These are phyloP conservation scores for Actias luna DNA, from an alignment of 2,888 invertebrate species.

Conservation along the genomic window DNA sequence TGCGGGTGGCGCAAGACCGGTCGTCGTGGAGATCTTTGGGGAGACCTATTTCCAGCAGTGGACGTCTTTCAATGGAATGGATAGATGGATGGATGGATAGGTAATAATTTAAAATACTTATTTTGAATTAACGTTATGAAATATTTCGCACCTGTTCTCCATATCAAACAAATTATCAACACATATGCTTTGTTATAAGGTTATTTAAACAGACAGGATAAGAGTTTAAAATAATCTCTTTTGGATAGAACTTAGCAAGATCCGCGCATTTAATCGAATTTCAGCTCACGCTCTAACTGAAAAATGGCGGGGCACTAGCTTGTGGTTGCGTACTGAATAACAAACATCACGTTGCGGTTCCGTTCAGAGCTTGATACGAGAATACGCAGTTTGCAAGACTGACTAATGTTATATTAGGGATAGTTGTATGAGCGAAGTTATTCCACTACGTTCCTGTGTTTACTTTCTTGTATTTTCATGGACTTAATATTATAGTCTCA, in stretches of 20 bases:
- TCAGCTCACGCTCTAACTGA: constrained; percentile 65
- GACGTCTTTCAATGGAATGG: too few species aligned
- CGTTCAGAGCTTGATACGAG: not conserved
- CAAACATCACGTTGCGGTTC: constrained; percentile 31
- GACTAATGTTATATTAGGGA: constrained; percentile 37
- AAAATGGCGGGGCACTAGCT: constrained; percentile 58
- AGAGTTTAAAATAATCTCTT: not conserved
- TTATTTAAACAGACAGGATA: not conserved
- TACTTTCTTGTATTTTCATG: constrained; percentile 1
- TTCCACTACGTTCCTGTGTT: constrained; percentile 36
- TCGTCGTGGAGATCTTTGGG: too few species aligned
- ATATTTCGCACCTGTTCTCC: too few species aligned
- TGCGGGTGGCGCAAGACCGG: too few species aligned
- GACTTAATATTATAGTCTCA: not conserved
- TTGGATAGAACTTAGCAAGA: constrained; percentile 30
- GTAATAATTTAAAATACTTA: too few species aligned
- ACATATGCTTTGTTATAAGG: too few species aligned
- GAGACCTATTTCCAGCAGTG: too few species aligned
- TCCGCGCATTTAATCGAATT: constrained; percentile 41
- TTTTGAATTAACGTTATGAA: too few species aligned
- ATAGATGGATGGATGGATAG: too few species aligned
- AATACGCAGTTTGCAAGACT: constrained; percentile 15
- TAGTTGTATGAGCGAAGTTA: constrained; percentile 28
- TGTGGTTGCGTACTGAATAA: constrained; percentile 58
- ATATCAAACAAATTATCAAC: too few species aligned